These are phyloP conservation scores for Mamestra brassicae DNA, from an alignment of 2,888 invertebrate species.

Conservation along the genomic window DNA sequence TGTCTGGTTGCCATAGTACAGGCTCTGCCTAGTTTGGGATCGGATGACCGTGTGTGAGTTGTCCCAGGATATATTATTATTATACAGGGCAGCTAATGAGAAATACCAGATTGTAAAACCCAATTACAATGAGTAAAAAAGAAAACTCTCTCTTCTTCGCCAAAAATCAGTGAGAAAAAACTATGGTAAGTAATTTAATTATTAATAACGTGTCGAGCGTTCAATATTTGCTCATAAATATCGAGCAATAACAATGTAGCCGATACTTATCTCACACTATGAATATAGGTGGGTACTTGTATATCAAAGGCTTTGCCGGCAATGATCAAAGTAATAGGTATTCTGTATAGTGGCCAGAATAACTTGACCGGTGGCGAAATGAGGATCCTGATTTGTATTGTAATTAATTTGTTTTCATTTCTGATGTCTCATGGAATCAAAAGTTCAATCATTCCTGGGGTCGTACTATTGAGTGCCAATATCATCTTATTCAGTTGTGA, in stretches of 20 bases:
- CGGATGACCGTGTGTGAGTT: too few species aligned
- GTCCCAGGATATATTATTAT: too few species aligned
- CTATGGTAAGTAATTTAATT: neutral
- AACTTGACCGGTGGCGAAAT: conserved; percentile 25
- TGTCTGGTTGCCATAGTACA: too few species aligned
- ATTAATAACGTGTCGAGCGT: conserved; percentile 8
- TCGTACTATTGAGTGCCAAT: too few species aligned
- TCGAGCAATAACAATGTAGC: conserved; percentile 31
- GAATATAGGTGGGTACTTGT: conserved; percentile 17
- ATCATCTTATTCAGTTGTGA: too few species aligned
- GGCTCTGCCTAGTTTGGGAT: too few species aligned
- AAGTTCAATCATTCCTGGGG: too few species aligned
- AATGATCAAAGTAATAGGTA: conserved; percentile 24
- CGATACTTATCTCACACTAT: conserved; percentile 37
- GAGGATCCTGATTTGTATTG: neutral
- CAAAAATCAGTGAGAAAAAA: neutral
- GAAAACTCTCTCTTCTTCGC: neutral
- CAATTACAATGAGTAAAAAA: neutral
- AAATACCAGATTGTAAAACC: neutral
- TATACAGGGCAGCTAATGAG: neutral
- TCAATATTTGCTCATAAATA: conserved; percentile 50
- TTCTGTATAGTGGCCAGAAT: conserved; percentile 5
- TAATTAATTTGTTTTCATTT: neutral
- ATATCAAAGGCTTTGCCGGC: conserved; percentile 34
- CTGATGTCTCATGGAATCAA: too few species aligned